Conservation (phyloP, 2,113 vertebrate species). For the Bufo bufo region DNA sequence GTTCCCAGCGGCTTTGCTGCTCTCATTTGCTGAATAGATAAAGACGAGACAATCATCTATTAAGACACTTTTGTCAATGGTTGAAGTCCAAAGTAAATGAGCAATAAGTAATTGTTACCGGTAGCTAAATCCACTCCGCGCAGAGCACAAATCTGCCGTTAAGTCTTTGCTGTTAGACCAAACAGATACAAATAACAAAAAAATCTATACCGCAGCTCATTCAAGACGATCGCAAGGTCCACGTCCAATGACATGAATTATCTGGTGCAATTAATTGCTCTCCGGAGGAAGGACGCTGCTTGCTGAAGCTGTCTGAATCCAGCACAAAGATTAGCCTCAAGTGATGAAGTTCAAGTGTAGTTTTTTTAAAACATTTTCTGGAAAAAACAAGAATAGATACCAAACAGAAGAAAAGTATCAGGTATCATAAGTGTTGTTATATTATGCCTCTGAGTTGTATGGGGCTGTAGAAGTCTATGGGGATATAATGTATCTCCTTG, state of each 20-base stretch:
- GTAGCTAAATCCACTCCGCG: constrained; percentile 22
- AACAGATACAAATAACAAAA: constrained; percentile 15
- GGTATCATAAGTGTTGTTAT: too few species aligned
- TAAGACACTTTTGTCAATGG: constrained; percentile 47
- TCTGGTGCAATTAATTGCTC: constrained; percentile 29
- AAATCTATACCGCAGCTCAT: constrained; percentile 46
- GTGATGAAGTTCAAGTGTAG: not conserved
- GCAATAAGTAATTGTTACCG: constrained; percentile 38
- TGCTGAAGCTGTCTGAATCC: not conserved
- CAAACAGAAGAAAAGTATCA: too few species aligned
- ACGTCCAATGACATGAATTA: constrained; percentile 24
- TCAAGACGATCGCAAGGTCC: not conserved
- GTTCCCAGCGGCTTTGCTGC: not conserved
- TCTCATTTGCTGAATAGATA: not conserved
- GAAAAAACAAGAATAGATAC: too few species aligned
- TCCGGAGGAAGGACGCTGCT: not conserved
- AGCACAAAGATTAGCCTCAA: too few species aligned
- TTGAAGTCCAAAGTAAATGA: constrained; percentile 37
- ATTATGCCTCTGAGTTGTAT: too few species aligned
- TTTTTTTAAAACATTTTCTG: too few species aligned
- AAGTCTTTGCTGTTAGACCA: constrained; percentile 34
- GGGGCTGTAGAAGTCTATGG: too few species aligned
- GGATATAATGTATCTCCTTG: too few species aligned
- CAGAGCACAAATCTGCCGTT: constrained; percentile 39
- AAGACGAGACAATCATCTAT: constrained; percentile 36